phyloP scores from a whole-genome alignment of 2,797 vertebrate species.

The Falco rusticolus region DNA sequence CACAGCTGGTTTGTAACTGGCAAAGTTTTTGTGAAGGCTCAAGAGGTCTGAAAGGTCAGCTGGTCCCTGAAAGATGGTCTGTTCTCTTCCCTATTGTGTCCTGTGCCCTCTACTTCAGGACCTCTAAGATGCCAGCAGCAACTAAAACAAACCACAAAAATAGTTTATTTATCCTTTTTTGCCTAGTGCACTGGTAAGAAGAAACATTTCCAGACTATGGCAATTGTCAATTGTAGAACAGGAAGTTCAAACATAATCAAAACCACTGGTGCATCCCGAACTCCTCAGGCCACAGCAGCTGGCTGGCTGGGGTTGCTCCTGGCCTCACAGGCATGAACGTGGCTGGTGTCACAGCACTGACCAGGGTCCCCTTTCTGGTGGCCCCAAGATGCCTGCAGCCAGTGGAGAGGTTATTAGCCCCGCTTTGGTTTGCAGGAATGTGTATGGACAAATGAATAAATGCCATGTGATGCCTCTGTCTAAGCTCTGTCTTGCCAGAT shows the following conservation, averaged over 20 bases:
- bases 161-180: constrained; percentile 60
- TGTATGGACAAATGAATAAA: background rate
- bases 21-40: constrained; percentile 39
- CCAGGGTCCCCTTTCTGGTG: background rate
- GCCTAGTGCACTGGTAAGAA: constrained; percentile 19
- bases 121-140: constrained; percentile 52
- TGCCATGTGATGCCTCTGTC: background rate
- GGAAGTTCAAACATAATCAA: constrained; percentile 74
- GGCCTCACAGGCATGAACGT: constrained; percentile 19
- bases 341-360: background rate
- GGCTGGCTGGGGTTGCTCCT: constrained; percentile 14
- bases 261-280: constrained; percentile 52
- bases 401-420: background rate
- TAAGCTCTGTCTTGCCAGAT: background rate
- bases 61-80: constrained; percentile 34
- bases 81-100: constrained; percentile 40
- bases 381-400: background rate
- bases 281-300: constrained; percentile 20
- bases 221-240: constrained; percentile 60
- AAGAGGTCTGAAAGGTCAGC: constrained; percentile 73
- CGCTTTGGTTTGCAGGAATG: background rate
- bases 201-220: constrained; percentile 50
- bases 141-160: constrained; percentile 53
- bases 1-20: constrained; percentile 72
- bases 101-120: background rate